phyloP scores from a whole-genome alignment of 2,113 vertebrate genomes.

The Muscicapa adusta region DNA sequence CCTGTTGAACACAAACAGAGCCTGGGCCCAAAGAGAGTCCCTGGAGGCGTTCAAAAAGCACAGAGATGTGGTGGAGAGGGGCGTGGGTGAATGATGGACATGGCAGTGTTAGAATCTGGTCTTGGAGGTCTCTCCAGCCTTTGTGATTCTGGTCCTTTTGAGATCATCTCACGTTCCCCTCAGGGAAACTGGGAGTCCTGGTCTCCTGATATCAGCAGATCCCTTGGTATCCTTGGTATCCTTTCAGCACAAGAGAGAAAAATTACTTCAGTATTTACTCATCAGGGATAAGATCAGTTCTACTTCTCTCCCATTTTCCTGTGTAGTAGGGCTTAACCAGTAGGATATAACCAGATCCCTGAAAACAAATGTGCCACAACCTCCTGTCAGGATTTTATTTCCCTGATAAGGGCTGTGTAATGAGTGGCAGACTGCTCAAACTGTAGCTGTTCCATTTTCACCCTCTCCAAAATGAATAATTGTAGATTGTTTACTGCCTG shows the following conservation, averaged over 20 bases:
- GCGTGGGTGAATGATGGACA: background rate
- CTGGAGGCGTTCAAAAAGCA: background rate
- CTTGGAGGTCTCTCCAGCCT: background rate
- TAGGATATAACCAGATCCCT: background rate
- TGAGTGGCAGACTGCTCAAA: background rate
- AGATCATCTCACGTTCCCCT: accelerated
- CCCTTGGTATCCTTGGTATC: background rate
- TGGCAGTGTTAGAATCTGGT: background rate
- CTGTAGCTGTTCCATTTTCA: background rate
- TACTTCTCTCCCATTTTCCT: background rate
- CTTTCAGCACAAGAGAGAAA: background rate
- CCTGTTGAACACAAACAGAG: background rate
- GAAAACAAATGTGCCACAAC: background rate
- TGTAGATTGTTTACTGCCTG: background rate
- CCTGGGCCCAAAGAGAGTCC: background rate
- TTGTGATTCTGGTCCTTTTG: background rate
- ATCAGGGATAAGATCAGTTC: background rate
- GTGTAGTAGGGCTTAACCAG: background rate
- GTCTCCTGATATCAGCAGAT: accelerated
- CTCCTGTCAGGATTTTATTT: background rate
- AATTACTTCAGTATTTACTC: background rate
- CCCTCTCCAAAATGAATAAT: background rate
- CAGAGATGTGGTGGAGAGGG: background rate
- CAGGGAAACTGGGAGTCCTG: background rate
- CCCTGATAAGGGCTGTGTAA: background rate